phyloP scores from a whole-genome alignment of 2,888 invertebrate genomes.

The Nemapogon koenigi region DNA sequence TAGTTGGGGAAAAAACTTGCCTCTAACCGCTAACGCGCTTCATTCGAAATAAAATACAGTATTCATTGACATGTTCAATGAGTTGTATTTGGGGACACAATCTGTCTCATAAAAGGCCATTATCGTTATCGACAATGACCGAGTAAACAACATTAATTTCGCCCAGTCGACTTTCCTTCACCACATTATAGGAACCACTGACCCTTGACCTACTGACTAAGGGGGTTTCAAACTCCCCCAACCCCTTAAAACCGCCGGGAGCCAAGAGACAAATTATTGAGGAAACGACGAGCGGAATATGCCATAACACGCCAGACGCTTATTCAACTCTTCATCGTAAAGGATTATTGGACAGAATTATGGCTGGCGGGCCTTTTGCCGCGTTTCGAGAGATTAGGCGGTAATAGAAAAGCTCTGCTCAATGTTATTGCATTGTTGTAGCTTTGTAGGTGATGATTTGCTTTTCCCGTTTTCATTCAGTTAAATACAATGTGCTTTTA shows the following conservation, averaged over 20 bases:
- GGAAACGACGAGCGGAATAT: constrained; percentile 34
- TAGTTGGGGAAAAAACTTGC: too few relatives aligned
- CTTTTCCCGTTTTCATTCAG: too few relatives aligned
- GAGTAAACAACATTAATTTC: constrained; percentile 10
- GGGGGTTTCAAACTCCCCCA: too few relatives aligned
- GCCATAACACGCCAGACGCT: constrained; percentile 33
- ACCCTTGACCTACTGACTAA: constrained; percentile 40
- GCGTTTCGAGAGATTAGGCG: constrained; percentile 25
- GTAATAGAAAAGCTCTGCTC: constrained; percentile 31
- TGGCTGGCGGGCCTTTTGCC: constrained; percentile 21
- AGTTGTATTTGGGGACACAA: neutral
- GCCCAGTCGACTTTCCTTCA: constrained; percentile 16
- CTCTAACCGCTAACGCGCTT: too few relatives aligned
- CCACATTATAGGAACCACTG: constrained; percentile 27
- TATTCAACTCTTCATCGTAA: constrained; percentile 37
- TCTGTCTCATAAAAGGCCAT: constrained; percentile 25
- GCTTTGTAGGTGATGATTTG: too few relatives aligned
- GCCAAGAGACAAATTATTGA: constrained; percentile 32
- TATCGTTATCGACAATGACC: constrained; percentile 26
- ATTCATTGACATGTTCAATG: neutral
- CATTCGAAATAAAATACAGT: too few relatives aligned
- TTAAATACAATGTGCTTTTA: too few relatives aligned
- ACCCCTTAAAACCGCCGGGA: neutral
- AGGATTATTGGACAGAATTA: constrained; percentile 34
- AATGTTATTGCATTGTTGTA: too few relatives aligned